Base-by-base conservation (phyloP, 2,888 invertebrate species). In the Dicycla oo region DNA sequence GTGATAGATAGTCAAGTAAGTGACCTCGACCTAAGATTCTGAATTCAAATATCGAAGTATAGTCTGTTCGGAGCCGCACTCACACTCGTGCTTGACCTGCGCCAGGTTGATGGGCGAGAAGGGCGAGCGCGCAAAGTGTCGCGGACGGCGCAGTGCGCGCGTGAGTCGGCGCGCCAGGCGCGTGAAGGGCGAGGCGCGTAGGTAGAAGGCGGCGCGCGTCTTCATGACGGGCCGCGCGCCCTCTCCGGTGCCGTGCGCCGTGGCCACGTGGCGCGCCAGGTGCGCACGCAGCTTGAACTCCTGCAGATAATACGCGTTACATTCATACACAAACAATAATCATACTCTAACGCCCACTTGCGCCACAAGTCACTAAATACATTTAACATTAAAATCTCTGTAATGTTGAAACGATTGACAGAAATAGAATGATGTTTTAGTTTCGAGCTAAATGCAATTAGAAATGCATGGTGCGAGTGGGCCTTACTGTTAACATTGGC, bases 201-300 rank as follows among this genome's bases (percentile, higher is more conserved):
- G 97, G 96, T 99, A 99, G 96, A 99, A 99, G 76, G 99, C 99
- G 85, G 99, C 99, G 90, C 99, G 97, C 68, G 99, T 99, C 96
- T 99, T 99, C 99, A 99, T 99, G 60, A 99, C 98, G 67, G 99
- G 99, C 71, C 99, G 97, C 75, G 99, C 95, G 91, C 95, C 95
- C 90, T 93, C 95, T 89, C 88, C 98, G 96, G 87, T 95, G 74
- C 98, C 98, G 95, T 99, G 99, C 72, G 98, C 98, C 86, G 98
- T 98, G 71, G 98, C 99, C 94, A 99, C 98, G 96, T 99, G 99
- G 78, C 99, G 97, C 79, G 98, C 98, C 87, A 99, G 96, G 94
- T 99, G 99, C 76, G 99, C 98, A 96, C 99, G 99, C 88, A 99
- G 95, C 93, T 99, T 99, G 96, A 99, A 99, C 95, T 99, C 99